Evolutionary conservation across 2,888 invertebrate genomes (phyloP), one percentile per base, ranked within the genome.

Genomic region (Pristionchus entomophagus): DNA sequence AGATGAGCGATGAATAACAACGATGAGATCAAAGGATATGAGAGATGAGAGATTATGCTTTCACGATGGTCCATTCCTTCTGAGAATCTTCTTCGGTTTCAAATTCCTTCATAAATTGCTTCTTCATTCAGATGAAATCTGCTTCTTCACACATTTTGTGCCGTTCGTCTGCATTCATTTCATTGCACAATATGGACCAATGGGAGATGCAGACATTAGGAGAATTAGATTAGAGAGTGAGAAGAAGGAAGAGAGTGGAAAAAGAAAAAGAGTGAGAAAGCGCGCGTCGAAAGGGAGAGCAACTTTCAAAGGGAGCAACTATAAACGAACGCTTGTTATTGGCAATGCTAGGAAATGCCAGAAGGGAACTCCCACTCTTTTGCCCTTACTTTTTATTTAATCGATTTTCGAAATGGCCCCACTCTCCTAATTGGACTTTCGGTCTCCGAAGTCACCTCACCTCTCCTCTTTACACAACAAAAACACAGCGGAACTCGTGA

Each of bases 261-360:
- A n/a, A 19, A 69, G 69, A 69, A 38, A n/a, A n/a, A 69, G 69
- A 69, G 69, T n/a, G 69, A 65, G 65, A 65, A 38, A 69, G 69
- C 38, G 69, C 69, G 69, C 14, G 56, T n/a, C n/a, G 38, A 35
- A 22, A 38, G 69, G 38, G 69, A 69, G 38, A 38, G 38, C 35
- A 69, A 69, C 69, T 38, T 38, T 22, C 38, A 69, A 56, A 56
- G 19, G 56, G 56, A 56, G 45, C 5, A 22, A n/a, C 69, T n/a
- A 38, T n/a, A 38, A 69, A 41, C 19, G 69, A 5, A 69, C 38
- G 69, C 69, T 2, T n/a, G 22, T 22, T 62, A 19, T 62, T 62
- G n/a, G n/a, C n/a, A n/a, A n/a, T n/a, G n/a, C n/a, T n/a, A n/a
- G n/a, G n/a, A n/a, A n/a, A n/a, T n/a, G n/a, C n/a, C n/a, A n/a